Evolutionary conservation across 92 coral and sea anemone species (phyloP), one percentile per base, ranked within the genome.

Genomic region (Desmophyllum pertusum): DNA sequence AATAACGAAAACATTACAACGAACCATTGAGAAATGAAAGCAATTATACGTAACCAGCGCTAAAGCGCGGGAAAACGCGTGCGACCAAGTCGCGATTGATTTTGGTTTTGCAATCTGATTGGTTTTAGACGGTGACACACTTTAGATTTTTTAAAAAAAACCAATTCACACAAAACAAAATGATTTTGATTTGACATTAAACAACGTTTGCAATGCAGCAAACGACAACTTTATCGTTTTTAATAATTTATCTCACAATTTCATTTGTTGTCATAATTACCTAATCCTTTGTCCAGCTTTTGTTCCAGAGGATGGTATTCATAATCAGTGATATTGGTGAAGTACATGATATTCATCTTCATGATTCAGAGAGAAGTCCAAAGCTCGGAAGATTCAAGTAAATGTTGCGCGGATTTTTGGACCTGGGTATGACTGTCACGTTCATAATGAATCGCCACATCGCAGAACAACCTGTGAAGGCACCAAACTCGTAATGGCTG

Each of bases 391-490:
- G n/a, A 78, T 97, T 94, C 45, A 97, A 92, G 55, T 90, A 79
- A 68, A 97, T 94, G 64, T 97, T 95, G 53, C 99, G 84, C 4
- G 95, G 93, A 62, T 92, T 95, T 76, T 77, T 91, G 52, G 99
- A 97, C 71, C 99, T 78, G 7, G 99, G 99, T 31, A 97, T 91
- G 36, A 97, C 99, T 41, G 98, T 94, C 1, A 97, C 98, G 48
- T 97, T 97, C 35, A 80, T 42, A n/a, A 76, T 97, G 99, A 35
- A 97, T 94, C 3, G 99, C 99, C 99, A n/a, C 99, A 94, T 23
- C 99, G 94, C 10, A 93, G 86, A 27, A 89, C 88, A 41, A 86
- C 91, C 85, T 95, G 98, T 21, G 99, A 88, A 36, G 92, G 35
- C 6, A 94, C n/a, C 98, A 52, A 95, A 96, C 79, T 96, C 98